Percentiles rank a stretch among this genome's conserved stretches.
Conservation (phyloP, 2,113 vertebrate species). For the Nestor notabilis region DNA sequence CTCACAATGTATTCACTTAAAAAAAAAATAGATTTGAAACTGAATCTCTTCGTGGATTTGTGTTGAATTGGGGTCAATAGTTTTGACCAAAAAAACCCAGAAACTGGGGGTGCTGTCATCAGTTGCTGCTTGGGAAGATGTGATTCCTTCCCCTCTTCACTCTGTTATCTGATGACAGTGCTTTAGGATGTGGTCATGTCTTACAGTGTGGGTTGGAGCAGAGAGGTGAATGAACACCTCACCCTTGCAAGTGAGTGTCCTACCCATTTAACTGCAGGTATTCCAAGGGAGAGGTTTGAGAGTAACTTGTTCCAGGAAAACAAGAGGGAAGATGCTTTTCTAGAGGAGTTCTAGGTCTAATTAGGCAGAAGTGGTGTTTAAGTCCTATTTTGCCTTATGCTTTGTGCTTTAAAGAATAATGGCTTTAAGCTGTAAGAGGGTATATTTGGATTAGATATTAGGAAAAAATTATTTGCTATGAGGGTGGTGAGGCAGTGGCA, state of each 20-base stretch:
- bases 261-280: neutral
- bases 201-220: fast-evolving
- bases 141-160: neutral
- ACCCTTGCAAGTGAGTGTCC: fast-evolving
- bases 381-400: neutral
- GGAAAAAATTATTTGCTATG: neutral
- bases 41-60: neutral
- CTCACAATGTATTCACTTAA: neutral
- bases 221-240: neutral
- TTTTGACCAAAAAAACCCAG: neutral
- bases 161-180: neutral
- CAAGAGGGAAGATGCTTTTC: neutral
- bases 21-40: neutral
- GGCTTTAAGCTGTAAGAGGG: neutral
- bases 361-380: neutral
- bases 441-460: neutral
- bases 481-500: neutral
- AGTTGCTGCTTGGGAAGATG: neutral
- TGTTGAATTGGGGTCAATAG: neutral
- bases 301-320: neutral
- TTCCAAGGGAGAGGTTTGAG: neutral
- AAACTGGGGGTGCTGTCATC: neutral
- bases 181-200: neutral
- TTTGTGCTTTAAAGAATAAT: neutral
- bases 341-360: neutral